Conservation (phyloP, 2,797 vertebrate species). For the Morus bassanus region DNA sequence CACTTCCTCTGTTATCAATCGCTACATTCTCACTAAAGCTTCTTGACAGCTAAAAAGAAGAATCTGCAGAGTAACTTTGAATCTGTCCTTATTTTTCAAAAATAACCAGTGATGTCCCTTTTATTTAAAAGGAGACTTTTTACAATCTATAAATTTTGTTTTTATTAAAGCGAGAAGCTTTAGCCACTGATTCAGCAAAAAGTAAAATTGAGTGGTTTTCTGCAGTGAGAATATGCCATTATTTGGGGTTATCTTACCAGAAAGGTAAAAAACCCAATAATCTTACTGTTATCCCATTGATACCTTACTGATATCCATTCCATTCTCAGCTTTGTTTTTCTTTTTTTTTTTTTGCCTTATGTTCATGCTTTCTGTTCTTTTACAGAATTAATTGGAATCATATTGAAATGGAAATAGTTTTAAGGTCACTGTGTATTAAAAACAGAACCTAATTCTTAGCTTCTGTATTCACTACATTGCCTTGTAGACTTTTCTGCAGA, state of each 20-base stretch:
- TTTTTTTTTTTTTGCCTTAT: conserved; percentile 7
- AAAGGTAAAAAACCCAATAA: neutral
- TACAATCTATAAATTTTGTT: neutral
- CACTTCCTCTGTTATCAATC: neutral
- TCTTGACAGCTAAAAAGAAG: neutral
- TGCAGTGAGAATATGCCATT: neutral
- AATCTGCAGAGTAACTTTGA: neutral
- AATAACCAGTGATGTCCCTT: neutral
- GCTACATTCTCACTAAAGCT: neutral
- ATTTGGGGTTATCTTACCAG: neutral
- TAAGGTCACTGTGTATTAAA: neutral
- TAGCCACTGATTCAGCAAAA: neutral
- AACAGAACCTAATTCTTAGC: neutral
- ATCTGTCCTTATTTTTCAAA: neutral
- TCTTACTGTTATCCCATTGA: neutral
- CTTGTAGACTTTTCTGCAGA: neutral
- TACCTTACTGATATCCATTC: neutral
- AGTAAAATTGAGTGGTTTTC: neutral
- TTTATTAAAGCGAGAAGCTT: neutral
- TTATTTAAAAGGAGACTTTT: neutral
- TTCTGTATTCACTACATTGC: neutral
- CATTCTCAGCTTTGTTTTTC: neutral
- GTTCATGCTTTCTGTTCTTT: conserved; percentile 44
- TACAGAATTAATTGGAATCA: conserved; percentile 20
- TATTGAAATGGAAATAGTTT: neutral